Conservation (phyloP, 2,888 invertebrate genomes). For the Willowsia nigromaculata region DNA sequence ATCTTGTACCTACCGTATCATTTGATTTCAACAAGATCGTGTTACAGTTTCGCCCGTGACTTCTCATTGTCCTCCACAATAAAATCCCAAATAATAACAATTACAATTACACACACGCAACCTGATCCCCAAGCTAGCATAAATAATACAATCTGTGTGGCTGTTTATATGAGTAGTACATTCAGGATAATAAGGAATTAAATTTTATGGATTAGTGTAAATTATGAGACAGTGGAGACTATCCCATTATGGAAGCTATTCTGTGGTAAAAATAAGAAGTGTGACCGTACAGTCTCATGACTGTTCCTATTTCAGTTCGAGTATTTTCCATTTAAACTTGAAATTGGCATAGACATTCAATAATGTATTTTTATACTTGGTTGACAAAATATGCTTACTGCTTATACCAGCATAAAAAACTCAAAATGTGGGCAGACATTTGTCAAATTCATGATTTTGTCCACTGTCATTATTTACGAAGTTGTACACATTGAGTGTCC, state of each 20-base stretch:
- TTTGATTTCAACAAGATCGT: conserved; percentile 46
- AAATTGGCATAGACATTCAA: not conserved
- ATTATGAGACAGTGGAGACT: conserved; percentile 35
- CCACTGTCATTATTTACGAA: conserved; percentile 47
- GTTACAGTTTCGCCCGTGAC: conserved; percentile 44
- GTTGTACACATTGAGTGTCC: conserved; percentile 22
- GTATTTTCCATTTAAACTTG: conserved; percentile 10
- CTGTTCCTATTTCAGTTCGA: not conserved
- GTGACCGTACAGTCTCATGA: conserved; percentile 22
- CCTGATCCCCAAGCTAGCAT: not conserved
- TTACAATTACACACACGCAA: conserved; percentile 37
- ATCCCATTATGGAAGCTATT: conserved; percentile 30
- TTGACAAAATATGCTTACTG: conserved; percentile 19
- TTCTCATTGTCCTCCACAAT: conserved; percentile 18
- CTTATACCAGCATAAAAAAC: conserved; percentile 11
- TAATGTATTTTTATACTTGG: not conserved
- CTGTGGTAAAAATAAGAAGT: not conserved
- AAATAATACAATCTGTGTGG: not conserved
- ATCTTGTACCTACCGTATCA: conserved; percentile 1
- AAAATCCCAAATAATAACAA: conserved; percentile 33
- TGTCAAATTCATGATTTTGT: conserved; percentile 44
- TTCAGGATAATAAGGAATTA: conserved; percentile 32
- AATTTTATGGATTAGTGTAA: conserved; percentile 41
- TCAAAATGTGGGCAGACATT: conserved; percentile 42
- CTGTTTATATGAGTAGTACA: not conserved